Evolutionary conservation across 2,888 invertebrate genomes (phyloP).

Genomic region (Atherix ibis): DNA sequence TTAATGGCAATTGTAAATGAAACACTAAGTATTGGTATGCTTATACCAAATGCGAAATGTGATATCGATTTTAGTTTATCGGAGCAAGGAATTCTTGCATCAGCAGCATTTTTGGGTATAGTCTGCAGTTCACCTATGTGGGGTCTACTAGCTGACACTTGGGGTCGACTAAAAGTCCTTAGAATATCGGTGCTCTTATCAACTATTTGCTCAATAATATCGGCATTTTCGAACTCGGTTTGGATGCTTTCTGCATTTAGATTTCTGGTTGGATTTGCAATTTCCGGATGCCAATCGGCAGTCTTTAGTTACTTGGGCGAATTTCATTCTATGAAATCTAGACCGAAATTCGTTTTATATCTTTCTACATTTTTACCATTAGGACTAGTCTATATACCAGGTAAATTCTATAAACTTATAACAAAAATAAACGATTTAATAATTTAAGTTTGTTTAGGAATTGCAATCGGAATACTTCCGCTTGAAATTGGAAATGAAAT

Average conservation of each 20-base stretch:
- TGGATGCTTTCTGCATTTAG: conserved; percentile 42
- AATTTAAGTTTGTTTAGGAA: conserved; percentile 30
- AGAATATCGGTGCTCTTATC: conserved; percentile 38
- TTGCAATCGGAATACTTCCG: conserved; percentile 55
- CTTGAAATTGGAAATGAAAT: conserved; percentile 34
- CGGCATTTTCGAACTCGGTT: conserved; percentile 44
- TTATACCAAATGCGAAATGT: conserved; percentile 51
- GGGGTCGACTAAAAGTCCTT: conserved; percentile 48
- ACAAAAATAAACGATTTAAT: neutral
- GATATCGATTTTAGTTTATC: conserved; percentile 44
- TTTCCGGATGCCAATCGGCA: conserved; percentile 35
- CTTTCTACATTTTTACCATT: conserved; percentile 40
- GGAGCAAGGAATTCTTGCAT: conserved; percentile 46
- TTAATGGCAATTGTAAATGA: conserved; percentile 53
- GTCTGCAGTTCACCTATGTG: conserved; percentile 61
- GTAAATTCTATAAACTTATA: conserved; percentile 17
- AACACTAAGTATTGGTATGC: conserved; percentile 46
- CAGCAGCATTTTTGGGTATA: conserved; percentile 50
- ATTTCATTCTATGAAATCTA: conserved; percentile 35
- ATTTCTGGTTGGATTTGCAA: conserved; percentile 48
- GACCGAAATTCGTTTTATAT: conserved; percentile 39
- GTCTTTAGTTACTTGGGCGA: conserved; percentile 44
- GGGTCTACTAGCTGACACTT: conserved; percentile 62
- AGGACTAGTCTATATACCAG: conserved; percentile 39
- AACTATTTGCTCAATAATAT: conserved; percentile 37